Evolutionary conservation across 2,888 invertebrate species (phyloP), one percentile per base, ranked within the genome.

Genomic region (Agrotis segetum): DNA sequence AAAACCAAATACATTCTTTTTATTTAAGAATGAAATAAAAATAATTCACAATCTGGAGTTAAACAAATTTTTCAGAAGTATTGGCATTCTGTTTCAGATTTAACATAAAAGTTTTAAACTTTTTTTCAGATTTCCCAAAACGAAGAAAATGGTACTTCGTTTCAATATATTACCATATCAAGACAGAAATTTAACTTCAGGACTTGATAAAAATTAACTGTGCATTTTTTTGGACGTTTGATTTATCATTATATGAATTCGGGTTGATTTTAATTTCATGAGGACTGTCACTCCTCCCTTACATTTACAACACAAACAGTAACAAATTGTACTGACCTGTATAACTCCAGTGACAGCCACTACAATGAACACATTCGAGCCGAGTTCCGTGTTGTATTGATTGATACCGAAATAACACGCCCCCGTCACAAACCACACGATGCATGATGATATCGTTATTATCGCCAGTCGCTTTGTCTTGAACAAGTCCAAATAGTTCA

Each of bases 371-470:
- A 91, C 82, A 79, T 92, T 89, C 0, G 86, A 71, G 7, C 89
- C 91, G 47, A 92, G 76, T 7, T 88, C 82, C 1, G 91, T 86
- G 29, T 88, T 76, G 68, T 92, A 92, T 68, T 93, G 92, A 76
- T 85, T 90, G 53, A 93, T 84, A 13, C 93, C 92, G 60, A 77
- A 94, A 77, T 87, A 93, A 59, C 88, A 88, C 24, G 87, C 67
- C 3, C 92, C 93, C 5, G 85, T 80, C 0, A 88, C 80, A 24
- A 88, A 86, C 91, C 92, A 94, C 3, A 89, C 74, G 1, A 85
- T 65, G 9, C 88, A 71, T 0, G 88, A 87, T 4, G 83, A 81
- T 14, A 88, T 29, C 0, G 91, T 91, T n/a, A 85, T 88, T 17
- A 87, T 49, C 7, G 85, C 59, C 4, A 91, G 50, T 19, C 86